phyloP scores from a whole-genome alignment of 1,140 invertebrate species.

The Streblospio benedicti region DNA sequence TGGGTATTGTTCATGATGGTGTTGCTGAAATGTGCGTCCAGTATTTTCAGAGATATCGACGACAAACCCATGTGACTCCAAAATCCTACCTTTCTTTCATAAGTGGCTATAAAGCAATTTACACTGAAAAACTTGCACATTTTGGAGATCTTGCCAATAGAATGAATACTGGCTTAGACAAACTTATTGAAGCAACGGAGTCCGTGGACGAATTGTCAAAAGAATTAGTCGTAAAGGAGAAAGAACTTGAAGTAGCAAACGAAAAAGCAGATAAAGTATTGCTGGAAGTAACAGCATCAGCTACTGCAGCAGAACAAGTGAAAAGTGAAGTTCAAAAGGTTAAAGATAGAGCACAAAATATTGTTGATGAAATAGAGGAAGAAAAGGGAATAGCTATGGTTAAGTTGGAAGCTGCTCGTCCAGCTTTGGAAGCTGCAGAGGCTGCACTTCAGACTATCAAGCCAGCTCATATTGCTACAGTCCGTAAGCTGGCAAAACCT shows the following conservation, averaged over 20 bases:
- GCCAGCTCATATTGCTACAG: slow-evolving; percentile 90
- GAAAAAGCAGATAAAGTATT: slow-evolving; percentile 70
- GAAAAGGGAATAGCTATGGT: slow-evolving; percentile 87
- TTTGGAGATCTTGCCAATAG: slow-evolving; percentile 76
- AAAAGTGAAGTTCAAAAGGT: slow-evolving; percentile 90
- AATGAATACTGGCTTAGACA: slow-evolving; percentile 89
- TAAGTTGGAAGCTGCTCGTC: slow-evolving; percentile 82
- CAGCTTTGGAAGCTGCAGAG: slow-evolving; percentile 89
- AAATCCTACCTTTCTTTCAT: slow-evolving; percentile 96
- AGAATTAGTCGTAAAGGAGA: slow-evolving; percentile 87
- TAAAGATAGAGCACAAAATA: slow-evolving; percentile 73
- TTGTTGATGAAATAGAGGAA: slow-evolving; percentile 80
- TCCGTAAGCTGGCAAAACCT: slow-evolving; percentile 83
- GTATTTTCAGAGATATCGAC: slow-evolving; percentile 81
- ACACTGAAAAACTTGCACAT: slow-evolving; percentile 76
- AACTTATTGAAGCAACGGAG: slow-evolving; percentile 85
- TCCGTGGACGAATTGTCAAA: slow-evolving; percentile 83
- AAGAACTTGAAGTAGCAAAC: slow-evolving; percentile 78
- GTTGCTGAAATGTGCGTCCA: slow-evolving; percentile 79
- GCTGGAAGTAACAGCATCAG: slow-evolving; percentile 68
- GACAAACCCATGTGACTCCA: slow-evolving; percentile 90
- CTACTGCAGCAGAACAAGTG: slow-evolving; percentile 86
- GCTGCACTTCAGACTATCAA: slow-evolving; percentile 92
- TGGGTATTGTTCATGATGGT: slow-evolving; percentile 87
- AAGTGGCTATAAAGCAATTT: slow-evolving; percentile 87